Conservation (phyloP, 1,140 invertebrate species). For the Anastrepha obliqua region DNA sequence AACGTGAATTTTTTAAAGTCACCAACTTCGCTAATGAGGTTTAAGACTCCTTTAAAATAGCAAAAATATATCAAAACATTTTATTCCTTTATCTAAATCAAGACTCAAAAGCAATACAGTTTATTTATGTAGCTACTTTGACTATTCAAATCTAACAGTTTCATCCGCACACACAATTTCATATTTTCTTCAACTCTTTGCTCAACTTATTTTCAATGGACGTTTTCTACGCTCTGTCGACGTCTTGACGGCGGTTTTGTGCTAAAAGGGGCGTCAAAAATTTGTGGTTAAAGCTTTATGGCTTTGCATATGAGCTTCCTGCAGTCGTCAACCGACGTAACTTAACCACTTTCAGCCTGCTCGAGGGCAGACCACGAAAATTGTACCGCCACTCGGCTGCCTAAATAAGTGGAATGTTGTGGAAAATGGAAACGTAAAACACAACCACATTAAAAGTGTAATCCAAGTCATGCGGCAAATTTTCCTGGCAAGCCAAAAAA, state of each 20-base stretch:
- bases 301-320: constrained; percentile 23
- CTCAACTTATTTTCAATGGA: neutral
- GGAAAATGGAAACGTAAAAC: constrained; percentile 28
- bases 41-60: no score
- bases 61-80: no score
- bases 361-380: constrained; percentile 17
- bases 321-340: neutral
- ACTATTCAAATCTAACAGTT: neutral
- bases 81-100: no score
- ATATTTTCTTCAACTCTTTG: neutral
- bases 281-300: neutral
- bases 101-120: no score
- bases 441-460: constrained; percentile 1
- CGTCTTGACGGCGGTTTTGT: constrained; percentile 24
- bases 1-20: no score
- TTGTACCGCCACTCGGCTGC: neutral
- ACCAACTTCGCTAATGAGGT: no score
- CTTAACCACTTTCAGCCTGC: neutral
- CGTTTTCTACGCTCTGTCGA: neutral
- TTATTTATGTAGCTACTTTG: neutral
- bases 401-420: constrained; percentile 45
- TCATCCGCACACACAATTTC: neutral
- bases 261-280: constrained; percentile 33
- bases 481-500: neutral
- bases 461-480: constrained; percentile 46